Percentiles rank a stretch among this genome's conserved stretches.
These are phyloP conservation scores for Agonopterix arenella DNA, from an alignment of 2,888 invertebrate genomes.

Conservation along the genomic window DNA sequence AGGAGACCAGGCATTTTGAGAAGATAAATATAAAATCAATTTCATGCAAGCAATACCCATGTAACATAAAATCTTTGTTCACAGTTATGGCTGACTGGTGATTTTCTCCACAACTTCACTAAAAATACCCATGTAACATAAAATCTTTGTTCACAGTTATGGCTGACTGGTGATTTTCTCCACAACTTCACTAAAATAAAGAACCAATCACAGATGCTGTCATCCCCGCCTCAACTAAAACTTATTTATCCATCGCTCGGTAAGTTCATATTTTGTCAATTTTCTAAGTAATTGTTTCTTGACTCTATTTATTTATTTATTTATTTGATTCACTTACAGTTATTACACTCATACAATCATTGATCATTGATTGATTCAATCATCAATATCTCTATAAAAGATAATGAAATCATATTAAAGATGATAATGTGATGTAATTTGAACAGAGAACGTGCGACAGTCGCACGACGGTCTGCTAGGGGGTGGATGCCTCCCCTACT, in stretches of 20 bases:
- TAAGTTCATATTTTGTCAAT: constrained; percentile 18
- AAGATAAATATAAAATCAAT: too few species aligned
- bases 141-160: constrained; percentile 63
- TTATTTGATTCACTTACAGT: too few species aligned
- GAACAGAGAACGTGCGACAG: constrained; percentile 84
- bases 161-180: constrained; percentile 88
- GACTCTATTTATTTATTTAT: too few species aligned
- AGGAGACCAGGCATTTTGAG: constrained; percentile 23
- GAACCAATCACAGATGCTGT: constrained; percentile 44
- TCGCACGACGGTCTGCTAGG: constrained; percentile 91
- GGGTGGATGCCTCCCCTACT: constrained; percentile 94
- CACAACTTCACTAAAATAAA: constrained; percentile 63
- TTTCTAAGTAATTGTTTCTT: too few species aligned
- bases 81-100: constrained; percentile 85
- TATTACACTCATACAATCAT: too few species aligned
- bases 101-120: constrained; percentile 78
- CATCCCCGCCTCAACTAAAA: constrained; percentile 61
- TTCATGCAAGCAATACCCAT: too few species aligned
- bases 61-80: too few species aligned
- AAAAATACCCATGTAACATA: too few species aligned
- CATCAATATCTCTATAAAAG: too few species aligned
- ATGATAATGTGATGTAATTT: too few species aligned
- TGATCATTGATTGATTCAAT: too few species aligned
- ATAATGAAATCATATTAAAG: too few species aligned
- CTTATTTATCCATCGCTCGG: constrained; percentile 62